Evolutionary conservation across 2,888 invertebrate genomes (phyloP).

Genomic region (Ormyrus rosae): DNA sequence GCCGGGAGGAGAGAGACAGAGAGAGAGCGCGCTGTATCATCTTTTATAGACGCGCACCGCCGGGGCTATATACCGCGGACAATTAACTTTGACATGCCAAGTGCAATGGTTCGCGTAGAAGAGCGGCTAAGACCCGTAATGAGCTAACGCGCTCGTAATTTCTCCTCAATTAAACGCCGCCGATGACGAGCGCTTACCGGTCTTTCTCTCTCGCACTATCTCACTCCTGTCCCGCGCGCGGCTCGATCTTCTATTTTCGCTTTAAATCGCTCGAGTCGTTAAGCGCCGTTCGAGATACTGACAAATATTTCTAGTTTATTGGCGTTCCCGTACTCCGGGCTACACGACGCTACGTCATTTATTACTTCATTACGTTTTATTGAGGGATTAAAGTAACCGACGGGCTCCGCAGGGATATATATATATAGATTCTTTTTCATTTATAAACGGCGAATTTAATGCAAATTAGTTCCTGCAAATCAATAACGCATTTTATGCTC

Average conservation of each 20-base stretch:
- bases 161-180: slow-evolving; percentile 59
- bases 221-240: slow-evolving; percentile 2
- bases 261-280: slow-evolving; percentile 11
- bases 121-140: slow-evolving; percentile 58
- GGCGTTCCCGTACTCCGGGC: no score
- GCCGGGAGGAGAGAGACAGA: neutral
- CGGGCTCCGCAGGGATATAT: no score
- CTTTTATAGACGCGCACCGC: slow-evolving; percentile 7
- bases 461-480: no score
- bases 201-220: neutral
- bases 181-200: slow-evolving; percentile 43
- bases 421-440: no score
- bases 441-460: no score
- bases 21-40: slow-evolving; percentile 30
- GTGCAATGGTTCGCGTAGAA: slow-evolving; percentile 60
- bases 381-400: no score
- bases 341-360: no score
- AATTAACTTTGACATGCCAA: slow-evolving; percentile 59
- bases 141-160: slow-evolving; percentile 59
- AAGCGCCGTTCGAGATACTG: neutral
- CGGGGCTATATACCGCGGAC: slow-evolving; percentile 55
- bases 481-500: no score
- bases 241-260: neutral
- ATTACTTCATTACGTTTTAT: no score
- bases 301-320: no score